These are phyloP conservation scores for Stictonetta naevosa DNA, from an alignment of 2,113 vertebrate genomes.

Conservation along the genomic window DNA sequence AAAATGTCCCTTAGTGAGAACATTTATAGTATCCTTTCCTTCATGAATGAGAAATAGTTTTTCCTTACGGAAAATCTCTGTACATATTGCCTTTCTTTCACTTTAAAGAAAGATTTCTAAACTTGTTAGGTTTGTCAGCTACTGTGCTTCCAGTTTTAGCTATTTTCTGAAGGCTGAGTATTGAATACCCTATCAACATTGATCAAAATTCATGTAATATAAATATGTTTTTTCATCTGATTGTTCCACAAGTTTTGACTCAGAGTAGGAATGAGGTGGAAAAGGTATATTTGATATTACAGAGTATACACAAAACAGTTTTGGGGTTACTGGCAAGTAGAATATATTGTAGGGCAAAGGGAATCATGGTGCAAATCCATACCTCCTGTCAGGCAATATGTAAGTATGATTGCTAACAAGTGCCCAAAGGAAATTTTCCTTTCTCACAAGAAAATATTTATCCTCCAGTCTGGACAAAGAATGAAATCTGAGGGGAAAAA, in stretches of 20 bases:
- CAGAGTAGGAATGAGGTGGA: neutral
- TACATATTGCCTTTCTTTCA: neutral
- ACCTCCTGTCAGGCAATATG: neutral
- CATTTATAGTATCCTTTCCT: neutral
- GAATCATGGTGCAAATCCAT: neutral
- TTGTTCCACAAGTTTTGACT: neutral
- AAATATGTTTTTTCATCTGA: neutral
- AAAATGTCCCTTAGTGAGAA: neutral
- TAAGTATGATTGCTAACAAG: neutral
- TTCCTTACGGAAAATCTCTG: neutral
- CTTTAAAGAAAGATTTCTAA: neutral
- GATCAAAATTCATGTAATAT: neutral
- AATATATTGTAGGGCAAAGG: neutral
- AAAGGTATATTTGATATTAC: neutral
- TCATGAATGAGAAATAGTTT: neutral
- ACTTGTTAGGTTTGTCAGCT: neutral
- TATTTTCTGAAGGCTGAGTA: neutral
- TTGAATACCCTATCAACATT: neutral
- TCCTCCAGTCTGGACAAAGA: neutral
- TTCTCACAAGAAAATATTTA: neutral
- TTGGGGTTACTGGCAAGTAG: neutral
- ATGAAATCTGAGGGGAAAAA: neutral
- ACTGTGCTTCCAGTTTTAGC: neutral
- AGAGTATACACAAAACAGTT: neutral
- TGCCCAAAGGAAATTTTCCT: neutral